Base-by-base conservation (phyloP, 2,797 vertebrate species). In the Buceros bicornis region DNA sequence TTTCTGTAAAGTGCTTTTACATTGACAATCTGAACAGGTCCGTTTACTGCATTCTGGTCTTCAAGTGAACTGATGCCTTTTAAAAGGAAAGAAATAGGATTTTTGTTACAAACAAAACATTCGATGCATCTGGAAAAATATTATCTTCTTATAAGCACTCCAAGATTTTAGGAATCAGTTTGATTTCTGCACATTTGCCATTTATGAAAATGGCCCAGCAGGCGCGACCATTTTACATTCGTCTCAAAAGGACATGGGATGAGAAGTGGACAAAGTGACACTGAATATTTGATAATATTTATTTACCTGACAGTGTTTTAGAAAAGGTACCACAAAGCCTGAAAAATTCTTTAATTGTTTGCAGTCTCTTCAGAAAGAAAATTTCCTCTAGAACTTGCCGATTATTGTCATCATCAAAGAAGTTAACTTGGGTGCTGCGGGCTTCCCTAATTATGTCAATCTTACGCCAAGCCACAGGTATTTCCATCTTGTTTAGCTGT, bases 301-400 rank as follows among this genome's bases (percentile, higher is more conserved):
- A 74, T 97, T 98, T 98, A 99, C 99, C 99, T 92, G 99, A 99
- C 57, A 99, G 97, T 0, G 99, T 99, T 97, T 99, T 99, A 56
- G 99, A 98, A 77, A 99, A 99, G 56, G 99, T 99, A 81, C 98
- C 98, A 80, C 99, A 99, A 20, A 99, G 98, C 51, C 98, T 98
- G 97, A 99, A 99, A 97, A 99, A 99, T 60, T 99, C 99, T 40
- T 99, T 98, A 97, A 99, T 98, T 54, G 99, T 99, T 83, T 99
- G 99, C 42, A 99, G 98, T 80, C 99, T 98, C 98, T 99, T 99
- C 84, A 99, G 98, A 96, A 99, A 99, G 98, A 99, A 99, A 35
- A 99, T 98, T 71, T 99, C 99, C 72, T 99, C 99, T 92, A 99
- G 98, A 80, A 99, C 98, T 96, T 99, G 99, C 7, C 99, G 97